A percentile compares a stretch with the other conserved stretches of the same genome.
These are phyloP conservation scores for Callithrix jacchus DNA, from an alignment of 2,113 vertebrate genomes.

Conservation along the genomic window DNA sequence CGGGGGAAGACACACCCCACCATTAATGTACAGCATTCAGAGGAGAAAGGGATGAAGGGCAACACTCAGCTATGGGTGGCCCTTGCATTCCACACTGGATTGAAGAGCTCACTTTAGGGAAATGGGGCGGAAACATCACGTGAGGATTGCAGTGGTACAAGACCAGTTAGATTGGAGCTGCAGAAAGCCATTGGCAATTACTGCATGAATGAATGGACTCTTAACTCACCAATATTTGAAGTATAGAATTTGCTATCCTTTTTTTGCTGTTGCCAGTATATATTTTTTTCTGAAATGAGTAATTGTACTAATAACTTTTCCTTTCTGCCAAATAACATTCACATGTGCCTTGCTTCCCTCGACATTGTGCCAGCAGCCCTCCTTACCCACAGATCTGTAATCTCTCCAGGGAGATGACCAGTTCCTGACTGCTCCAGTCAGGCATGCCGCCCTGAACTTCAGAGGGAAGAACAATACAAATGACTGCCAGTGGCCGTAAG, in stretches of 20 bases:
- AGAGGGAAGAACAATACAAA: background rate
- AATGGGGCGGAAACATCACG: background rate
- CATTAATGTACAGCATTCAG: background rate
- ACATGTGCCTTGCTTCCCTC: background rate
- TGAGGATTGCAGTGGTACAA: background rate
- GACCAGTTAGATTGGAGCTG: background rate
- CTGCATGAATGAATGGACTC: background rate
- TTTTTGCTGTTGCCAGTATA: background rate
- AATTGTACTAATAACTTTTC: accelerated
- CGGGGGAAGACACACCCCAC: background rate
- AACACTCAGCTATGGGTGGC: background rate
- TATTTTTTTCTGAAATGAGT: background rate
- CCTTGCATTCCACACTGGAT: background rate
- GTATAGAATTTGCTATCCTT: background rate
- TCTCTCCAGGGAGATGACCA: background rate
- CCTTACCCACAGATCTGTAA: background rate
- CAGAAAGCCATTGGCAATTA: background rate
- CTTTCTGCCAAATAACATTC: background rate
- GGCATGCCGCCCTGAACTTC: background rate
- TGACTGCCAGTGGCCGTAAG: background rate
- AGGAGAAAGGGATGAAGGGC: background rate
- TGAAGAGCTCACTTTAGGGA: background rate
- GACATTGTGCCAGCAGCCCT: background rate
- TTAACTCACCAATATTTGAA: background rate
- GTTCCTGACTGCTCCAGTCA: background rate